Conservation (phyloP, 2,797 vertebrate species). For the Lagorchestes hirsutus region DNA sequence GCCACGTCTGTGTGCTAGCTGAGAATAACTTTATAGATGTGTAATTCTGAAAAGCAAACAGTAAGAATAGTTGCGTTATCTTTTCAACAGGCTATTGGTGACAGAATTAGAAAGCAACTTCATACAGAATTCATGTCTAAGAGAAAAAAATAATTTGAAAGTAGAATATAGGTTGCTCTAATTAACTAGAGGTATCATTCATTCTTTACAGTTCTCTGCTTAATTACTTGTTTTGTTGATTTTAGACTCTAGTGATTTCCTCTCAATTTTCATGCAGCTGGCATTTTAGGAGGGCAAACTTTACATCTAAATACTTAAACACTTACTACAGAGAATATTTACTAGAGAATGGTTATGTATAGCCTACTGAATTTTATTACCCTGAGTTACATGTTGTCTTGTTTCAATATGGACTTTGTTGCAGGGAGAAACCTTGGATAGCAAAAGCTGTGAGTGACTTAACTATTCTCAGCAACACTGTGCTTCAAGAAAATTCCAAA, state of each 20-base stretch:
- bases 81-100: background rate
- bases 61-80: background rate
- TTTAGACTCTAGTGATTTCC: background rate
- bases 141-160: conserved; percentile 5
- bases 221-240: background rate
- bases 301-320: background rate
- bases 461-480: no score
- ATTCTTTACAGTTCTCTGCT: background rate
- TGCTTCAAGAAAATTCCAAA: no score
- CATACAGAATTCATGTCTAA: conserved; percentile 3
- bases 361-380: background rate
- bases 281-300: background rate
- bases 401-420: background rate
- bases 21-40: conserved; percentile 3
- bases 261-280: conserved; percentile 24
- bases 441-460: no score
- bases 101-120: background rate
- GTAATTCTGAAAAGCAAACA: conserved; percentile 42
- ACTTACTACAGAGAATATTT: no score
- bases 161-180: background rate
- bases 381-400: background rate
- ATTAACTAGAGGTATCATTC: background rate
- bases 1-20: background rate
- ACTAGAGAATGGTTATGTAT: background rate
- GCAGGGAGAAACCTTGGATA: no score